Evolutionary conservation across 2,888 invertebrate genomes (phyloP), one percentile per base, ranked within the genome.

Genomic region (Tholera decimalis): DNA sequence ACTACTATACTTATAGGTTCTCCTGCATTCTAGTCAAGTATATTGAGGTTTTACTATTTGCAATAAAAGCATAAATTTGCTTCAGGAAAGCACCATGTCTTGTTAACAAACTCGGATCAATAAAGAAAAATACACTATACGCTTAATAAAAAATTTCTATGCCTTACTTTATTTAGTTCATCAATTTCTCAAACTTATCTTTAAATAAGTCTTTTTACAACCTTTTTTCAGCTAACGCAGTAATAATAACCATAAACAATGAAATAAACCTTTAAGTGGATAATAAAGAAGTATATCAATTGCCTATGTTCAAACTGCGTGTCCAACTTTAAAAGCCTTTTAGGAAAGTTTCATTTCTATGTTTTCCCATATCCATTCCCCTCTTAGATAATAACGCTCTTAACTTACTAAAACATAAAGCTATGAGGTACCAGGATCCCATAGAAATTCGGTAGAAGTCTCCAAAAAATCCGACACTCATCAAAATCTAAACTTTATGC

Each of bases 321-420:
- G 43, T 58, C 37, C 35, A 61, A 70, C 44, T 53, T 63, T 11
- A 64, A 66, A 51, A 64, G 47, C 44, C 37, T 66, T 72, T 64
- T 62, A 67, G 13, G 20, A 55, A 60, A 62, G 20, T 54, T 73
- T 50, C 22, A 41, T 75, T 72, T 60, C 37, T 60, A 59, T 49
- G 62, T 60, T 47, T 67, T 43, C 59, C 60, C 57, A 67, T 70
- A 73, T 39, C 50, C 49, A 65, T 65, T 78, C 59, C 57, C 11
- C 59, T 5, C 30, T 24, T 67, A 70, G 63, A 72, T 71, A 67
- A 51, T 35, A 65, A 64, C 60, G 50, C 39, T 54, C 66, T 58
- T 69, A 78, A 76, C 63, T 76, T 64, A 63, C 63, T 72, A 65
- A 63, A 69, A 77, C 76, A 77, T 76, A 79, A 77, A 80, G 75